Base-by-base conservation (phyloP, 1,140 invertebrate genomes). In the Agrypnia vestita region DNA sequence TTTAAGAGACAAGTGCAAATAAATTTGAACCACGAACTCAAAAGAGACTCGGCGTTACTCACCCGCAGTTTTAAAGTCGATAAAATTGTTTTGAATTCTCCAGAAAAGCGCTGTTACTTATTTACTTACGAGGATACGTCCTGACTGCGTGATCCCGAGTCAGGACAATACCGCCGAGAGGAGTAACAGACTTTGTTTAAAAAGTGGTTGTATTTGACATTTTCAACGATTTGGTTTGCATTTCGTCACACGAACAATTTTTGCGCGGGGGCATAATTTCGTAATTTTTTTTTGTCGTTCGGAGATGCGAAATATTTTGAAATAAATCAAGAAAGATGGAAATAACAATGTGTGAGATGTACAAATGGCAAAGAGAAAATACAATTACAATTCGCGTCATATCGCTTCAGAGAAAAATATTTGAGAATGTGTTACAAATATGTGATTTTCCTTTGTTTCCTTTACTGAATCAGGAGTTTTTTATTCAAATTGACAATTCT, bases 241-340 rank as follows among this genome's bases (percentile, higher is more conserved):
- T 10, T 35, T 3, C 25, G 25, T 35, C 6, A 6, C 1, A 35
- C 6, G 25, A 6, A 35, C 25, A 35, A 3, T 35, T 35, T 35
- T 35, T 35, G 6, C 25, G 6, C 25, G 25, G 6, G 6, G 25
- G 6, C 25, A 6, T 6, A 35, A 35, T 17, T 10, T 15, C 9
- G 17, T 21, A 9, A 59, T 59, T 8, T 59, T 59, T 59, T 59
- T 6, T 10, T 59, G 55, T 19, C 15, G 21, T n/a, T 21, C 17
- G 35, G 35, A 64, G 25, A 61, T 25, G 44, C 44, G 43, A 75
- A 61, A 47, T 49, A 47, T 74, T 72, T 43, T 17, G n/a, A 79
- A 64, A 79, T 79, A 79, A 74, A 79, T 79, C 78, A 79, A 35
- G 55, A 25, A 21, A 43, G 59, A 79, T 55, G 51, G 53, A 59